Percentiles rank a stretch among this genome's conserved stretches.
Conservation (phyloP, 1,140 invertebrate species). For the Episyrphus balteatus region DNA sequence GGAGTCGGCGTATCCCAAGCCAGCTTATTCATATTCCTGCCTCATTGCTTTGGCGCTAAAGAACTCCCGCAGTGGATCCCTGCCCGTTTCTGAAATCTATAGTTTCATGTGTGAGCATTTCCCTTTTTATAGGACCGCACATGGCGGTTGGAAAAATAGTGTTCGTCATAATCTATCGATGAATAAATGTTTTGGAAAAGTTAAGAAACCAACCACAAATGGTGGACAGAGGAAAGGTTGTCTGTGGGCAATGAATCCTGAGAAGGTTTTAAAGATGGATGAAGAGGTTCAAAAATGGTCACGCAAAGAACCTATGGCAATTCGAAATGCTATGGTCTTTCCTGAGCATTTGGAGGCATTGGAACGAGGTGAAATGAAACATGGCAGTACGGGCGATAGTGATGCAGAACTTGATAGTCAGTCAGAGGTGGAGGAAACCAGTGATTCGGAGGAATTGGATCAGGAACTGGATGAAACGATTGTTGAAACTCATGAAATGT, state of each 20-base stretch:
- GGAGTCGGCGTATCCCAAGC: slow-evolving; percentile 79
- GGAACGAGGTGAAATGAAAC: slow-evolving; percentile 78
- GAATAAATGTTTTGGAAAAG: slow-evolving; percentile 97
- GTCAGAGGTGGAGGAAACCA: slow-evolving; percentile 38
- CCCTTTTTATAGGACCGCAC: slow-evolving; percentile 94
- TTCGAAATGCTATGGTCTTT: slow-evolving; percentile 80
- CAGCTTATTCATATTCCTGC: slow-evolving; percentile 95
- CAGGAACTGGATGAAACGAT: slow-evolving; percentile 40
- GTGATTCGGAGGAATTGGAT: slow-evolving; percentile 36
- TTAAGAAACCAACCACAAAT: slow-evolving; percentile 78
- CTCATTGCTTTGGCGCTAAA: slow-evolving; percentile 95
- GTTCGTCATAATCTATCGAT: slow-evolving; percentile 91
- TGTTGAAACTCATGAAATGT: slow-evolving; percentile 25
- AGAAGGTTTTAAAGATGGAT: slow-evolving; percentile 91
- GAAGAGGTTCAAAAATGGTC: slow-evolving; percentile 96
- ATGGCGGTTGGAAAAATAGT: slow-evolving; percentile 96
- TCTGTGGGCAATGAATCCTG: slow-evolving; percentile 92
- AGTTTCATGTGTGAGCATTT: slow-evolving; percentile 98
- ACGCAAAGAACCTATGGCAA: slow-evolving; percentile 77
- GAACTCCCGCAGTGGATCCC: slow-evolving; percentile 83
- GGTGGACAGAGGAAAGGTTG: slow-evolving; percentile 77
- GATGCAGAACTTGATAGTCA: slow-evolving; percentile 44
- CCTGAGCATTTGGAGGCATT: slow-evolving; percentile 72
- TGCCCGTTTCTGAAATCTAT: slow-evolving; percentile 97
- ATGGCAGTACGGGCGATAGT: slow-evolving; percentile 43